Conservation (phyloP, 1,140 invertebrate species). For the Potamilus streckersoni region DNA sequence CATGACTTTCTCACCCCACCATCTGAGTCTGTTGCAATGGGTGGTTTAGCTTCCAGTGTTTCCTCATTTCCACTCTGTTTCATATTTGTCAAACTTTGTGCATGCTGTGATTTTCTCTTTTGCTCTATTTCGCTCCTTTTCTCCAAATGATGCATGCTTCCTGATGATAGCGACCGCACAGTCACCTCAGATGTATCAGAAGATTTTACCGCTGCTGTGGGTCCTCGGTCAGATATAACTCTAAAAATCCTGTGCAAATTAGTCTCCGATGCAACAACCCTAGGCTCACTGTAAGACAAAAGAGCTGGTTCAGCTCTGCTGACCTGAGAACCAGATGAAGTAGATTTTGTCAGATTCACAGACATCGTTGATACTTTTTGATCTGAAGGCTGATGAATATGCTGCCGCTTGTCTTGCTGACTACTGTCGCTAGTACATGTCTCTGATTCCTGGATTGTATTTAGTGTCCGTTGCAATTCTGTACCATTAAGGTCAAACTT, state of each 20-base stretch:
- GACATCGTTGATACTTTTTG: slow-evolving; percentile 31
- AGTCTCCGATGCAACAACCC: slow-evolving; percentile 49
- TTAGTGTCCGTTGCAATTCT: slow-evolving; percentile 22
- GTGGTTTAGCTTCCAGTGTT: slow-evolving; percentile 42
- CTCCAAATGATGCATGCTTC: background rate
- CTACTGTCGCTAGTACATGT: slow-evolving; percentile 24
- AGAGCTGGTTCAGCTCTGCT: slow-evolving; percentile 11
- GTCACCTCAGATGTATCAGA: slow-evolving; percentile 10
- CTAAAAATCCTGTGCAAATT: slow-evolving; percentile 51
- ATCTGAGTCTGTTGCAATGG: slow-evolving; percentile 28
- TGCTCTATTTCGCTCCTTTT: background rate
- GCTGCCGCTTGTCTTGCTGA: background rate
- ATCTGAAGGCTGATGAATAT: slow-evolving; percentile 10
- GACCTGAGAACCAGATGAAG: slow-evolving; percentile 27
- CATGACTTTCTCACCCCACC: slow-evolving; percentile 27
- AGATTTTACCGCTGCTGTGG: slow-evolving; percentile 16
- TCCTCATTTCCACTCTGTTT: slow-evolving; percentile 33
- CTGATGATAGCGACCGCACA: background rate
- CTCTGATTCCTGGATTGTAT: slow-evolving; percentile 32
- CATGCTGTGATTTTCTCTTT: background rate
- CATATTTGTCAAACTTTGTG: slow-evolving; percentile 23
- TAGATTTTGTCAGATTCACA: slow-evolving; percentile 38
- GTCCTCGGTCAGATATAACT: slow-evolving; percentile 47
- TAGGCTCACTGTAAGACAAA: slow-evolving; percentile 37
- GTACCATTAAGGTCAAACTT: slow-evolving; percentile 30